phyloP scores from a whole-genome alignment of 1,140 invertebrate species.

The Eueides isabella region DNA sequence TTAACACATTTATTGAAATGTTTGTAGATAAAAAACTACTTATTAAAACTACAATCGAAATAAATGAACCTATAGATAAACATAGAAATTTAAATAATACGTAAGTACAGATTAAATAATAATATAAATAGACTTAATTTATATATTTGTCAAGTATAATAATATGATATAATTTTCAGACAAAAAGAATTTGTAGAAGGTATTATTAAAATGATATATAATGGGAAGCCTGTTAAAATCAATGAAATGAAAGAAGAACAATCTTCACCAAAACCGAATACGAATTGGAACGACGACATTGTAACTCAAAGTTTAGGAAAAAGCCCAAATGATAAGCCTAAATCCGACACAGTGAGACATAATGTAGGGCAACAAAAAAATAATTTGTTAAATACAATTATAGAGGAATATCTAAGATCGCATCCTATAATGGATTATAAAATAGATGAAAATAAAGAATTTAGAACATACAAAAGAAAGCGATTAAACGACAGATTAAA shows the following conservation, averaged over 20 bases:
- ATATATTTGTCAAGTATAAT: background rate
- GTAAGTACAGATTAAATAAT: constrained; percentile 43
- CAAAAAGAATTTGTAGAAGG: constrained; percentile 48
- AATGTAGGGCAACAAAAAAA: constrained; percentile 26
- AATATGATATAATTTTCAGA: constrained; percentile 47
- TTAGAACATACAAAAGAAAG: constrained; percentile 40
- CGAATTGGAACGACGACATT: constrained; percentile 6
- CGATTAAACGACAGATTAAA: constrained; percentile 57
- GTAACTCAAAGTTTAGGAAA: background rate
- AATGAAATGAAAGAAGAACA: constrained; percentile 40
- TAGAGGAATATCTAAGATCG: constrained; percentile 55
- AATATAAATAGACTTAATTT: constrained; percentile 11
- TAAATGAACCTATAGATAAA: constrained; percentile 43
- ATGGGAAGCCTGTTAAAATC: constrained; percentile 57
- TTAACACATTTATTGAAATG: background rate
- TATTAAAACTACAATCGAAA: constrained; percentile 61
- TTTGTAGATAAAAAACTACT: constrained; percentile 53
- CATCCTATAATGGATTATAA: constrained; percentile 36
- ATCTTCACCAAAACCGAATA: constrained; percentile 5
- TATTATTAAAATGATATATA: constrained; percentile 59
- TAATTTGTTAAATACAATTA: constrained; percentile 47
- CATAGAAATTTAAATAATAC: constrained; percentile 30
- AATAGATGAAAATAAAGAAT: background rate
- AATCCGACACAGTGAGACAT: constrained; percentile 16
- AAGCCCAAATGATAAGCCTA: background rate